Base-by-base conservation (phyloP, 1,140 invertebrate genomes). In the Orchestia grillus region DNA sequence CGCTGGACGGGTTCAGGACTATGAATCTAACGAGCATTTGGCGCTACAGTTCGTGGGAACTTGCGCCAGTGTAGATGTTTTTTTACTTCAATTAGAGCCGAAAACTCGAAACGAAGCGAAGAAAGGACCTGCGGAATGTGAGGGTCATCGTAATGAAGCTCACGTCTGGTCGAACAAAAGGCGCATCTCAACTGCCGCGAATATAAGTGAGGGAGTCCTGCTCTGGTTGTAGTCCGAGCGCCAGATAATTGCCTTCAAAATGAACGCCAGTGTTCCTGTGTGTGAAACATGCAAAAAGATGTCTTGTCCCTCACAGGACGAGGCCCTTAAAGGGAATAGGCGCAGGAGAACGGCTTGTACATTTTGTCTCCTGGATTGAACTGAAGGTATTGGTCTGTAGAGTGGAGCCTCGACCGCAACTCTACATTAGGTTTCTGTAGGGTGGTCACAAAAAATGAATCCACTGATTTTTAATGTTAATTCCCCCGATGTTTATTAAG, bases 121-220 rank as follows among this genome's bases (percentile, higher is more conserved):
- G 88, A 44, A 44, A 90, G 88, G 4, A 41, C 36, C 88, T 42
- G 15, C 43, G 41, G 41, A 90, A 42, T 44, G 88, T 90, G 88
- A 90, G 88, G 43, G 41, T 41, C 88, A 90, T 90, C n/a, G 41
- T 90, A 90, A 90, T 90, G 88, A 90, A 42, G 88, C 88, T 44
- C 41, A 44, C 88, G 41, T 90, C 88, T 90, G 43, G 8, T 44
- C 43, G 41, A 42, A 90, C 88, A 90, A 90, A 90, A 90, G 43
- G 88, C 41, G 11, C 41, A 11, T 11, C 41, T 90, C n/a, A 42
- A 36, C 88, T 42, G 62, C 62, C 28, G 36, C 11, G 15, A 77
- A 77, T 23, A 36, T 77, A 15, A 77, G 62, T 28, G 62, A 36
- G 62, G 28, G 62, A 8, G 62, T 77, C 28, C 62, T 77, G 62